Evolutionary conservation across 1,140 invertebrate genomes (phyloP).

Genomic region (Holotrichia oblita): DNA sequence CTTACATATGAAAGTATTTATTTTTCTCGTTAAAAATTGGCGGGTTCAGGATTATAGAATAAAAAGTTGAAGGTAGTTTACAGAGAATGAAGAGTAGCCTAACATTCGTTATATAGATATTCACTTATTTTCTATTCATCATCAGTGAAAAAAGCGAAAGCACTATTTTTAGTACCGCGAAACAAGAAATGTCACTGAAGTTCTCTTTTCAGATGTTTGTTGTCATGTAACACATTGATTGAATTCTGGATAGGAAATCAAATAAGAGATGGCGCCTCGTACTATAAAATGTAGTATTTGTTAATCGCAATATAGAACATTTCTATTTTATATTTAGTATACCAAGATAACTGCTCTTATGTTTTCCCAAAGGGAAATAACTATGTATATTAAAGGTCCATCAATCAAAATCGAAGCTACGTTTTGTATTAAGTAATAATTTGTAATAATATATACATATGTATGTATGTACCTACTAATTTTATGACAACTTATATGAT

Average conservation of each 20-base stretch:
- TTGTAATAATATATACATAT: too few relatives aligned
- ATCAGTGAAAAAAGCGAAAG: background rate
- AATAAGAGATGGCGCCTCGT: background rate
- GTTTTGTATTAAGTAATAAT: too few relatives aligned
- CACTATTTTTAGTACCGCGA: background rate
- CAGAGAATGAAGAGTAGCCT: background rate
- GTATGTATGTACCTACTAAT: too few relatives aligned
- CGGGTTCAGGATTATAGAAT: background rate
- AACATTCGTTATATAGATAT: background rate
- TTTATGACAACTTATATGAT: too few relatives aligned
- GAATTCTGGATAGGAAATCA: background rate
- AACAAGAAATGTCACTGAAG: background rate
- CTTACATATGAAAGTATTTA: slow-evolving; percentile 34
- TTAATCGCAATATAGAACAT: too few relatives aligned
- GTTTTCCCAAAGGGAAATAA: background rate
- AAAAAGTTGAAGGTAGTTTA: background rate
- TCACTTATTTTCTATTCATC: background rate
- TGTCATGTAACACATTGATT: background rate
- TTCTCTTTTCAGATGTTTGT: background rate
- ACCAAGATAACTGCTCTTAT: too few relatives aligned
- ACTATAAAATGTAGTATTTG: too few relatives aligned
- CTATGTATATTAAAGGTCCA: too few relatives aligned
- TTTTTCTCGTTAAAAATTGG: slow-evolving; percentile 1
- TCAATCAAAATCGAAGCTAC: too few relatives aligned
- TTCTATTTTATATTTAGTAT: too few relatives aligned